These are phyloP conservation scores for Haemorhous mexicanus DNA, from an alignment of 2,113 vertebrate species.

Conservation along the genomic window DNA sequence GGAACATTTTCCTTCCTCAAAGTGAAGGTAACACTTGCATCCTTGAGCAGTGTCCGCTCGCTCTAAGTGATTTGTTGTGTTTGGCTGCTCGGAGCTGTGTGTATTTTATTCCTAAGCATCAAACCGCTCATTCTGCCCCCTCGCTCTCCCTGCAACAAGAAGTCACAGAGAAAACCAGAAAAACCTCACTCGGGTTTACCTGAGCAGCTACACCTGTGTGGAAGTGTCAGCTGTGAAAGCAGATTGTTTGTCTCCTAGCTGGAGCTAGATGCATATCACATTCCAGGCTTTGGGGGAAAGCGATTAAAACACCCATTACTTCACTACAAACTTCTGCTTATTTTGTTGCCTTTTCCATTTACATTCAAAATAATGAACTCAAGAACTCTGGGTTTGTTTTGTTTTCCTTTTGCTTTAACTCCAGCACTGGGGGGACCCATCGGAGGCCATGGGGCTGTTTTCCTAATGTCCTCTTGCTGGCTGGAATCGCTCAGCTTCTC, in stretches of 20 bases:
- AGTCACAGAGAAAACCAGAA: neutral
- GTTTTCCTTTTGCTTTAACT: neutral
- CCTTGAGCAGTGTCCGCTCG: neutral
- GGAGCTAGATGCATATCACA: fast-evolving
- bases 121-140: neutral
- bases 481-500: neutral
- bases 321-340: neutral
- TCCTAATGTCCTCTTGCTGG: neutral
- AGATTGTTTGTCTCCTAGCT: neutral
- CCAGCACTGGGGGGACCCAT: neutral
- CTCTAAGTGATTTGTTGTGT: constrained; percentile 28
- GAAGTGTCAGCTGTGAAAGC: neutral
- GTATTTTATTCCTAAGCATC: constrained; percentile 27
- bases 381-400: neutral
- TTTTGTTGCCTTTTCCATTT: neutral
- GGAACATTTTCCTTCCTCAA: constrained; percentile 29
- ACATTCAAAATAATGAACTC: neutral
- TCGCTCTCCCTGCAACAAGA: neutral
- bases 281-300: neutral
- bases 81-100: neutral
- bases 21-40: constrained; percentile 7
- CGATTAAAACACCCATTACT: neutral
- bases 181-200: neutral
- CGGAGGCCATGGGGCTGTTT: neutral
- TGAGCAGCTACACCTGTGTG: neutral